A percentile compares a stretch with the other conserved stretches of the same genome.
phyloP scores from a whole-genome alignment of 2,888 invertebrate species.

The Eilema caniola region DNA sequence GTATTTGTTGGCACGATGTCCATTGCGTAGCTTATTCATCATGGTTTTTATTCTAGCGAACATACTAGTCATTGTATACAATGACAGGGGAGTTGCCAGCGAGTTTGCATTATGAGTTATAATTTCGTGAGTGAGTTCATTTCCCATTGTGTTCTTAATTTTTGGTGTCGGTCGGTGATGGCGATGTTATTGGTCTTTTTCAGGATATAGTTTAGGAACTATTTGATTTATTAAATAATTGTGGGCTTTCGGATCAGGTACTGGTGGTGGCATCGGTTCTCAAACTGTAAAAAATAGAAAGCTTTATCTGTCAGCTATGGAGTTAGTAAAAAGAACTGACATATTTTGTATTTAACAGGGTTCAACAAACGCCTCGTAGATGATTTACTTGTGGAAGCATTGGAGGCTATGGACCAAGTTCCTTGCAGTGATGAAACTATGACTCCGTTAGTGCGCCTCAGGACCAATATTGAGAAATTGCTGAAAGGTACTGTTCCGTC shows the following conservation, averaged over 20 bases:
- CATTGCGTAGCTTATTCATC: slow-evolving; percentile 69
- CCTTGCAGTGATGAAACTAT: slow-evolving; percentile 88
- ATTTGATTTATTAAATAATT: slow-evolving; percentile 39
- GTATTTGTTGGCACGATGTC: slow-evolving; percentile 57
- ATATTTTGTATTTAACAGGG: slow-evolving; percentile 64
- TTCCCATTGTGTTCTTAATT: slow-evolving; percentile 81
- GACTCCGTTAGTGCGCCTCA: slow-evolving; percentile 88
- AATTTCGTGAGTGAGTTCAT: slow-evolving; percentile 79
- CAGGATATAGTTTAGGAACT: slow-evolving; percentile 31
- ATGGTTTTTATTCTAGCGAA: slow-evolving; percentile 78
- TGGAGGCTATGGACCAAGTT: slow-evolving; percentile 90
- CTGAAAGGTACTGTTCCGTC: slow-evolving; percentile 94
- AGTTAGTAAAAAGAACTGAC: slow-evolving; percentile 30
- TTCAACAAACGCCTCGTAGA: slow-evolving; percentile 92
- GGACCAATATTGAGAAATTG: slow-evolving; percentile 92
- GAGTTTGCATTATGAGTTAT: slow-evolving; percentile 60
- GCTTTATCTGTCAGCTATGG: slow-evolving; percentile 55
- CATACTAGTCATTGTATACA: slow-evolving; percentile 69
- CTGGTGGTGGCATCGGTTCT: slow-evolving; percentile 52
- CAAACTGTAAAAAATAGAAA: slow-evolving; percentile 24
- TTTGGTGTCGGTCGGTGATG: slow-evolving; percentile 75
- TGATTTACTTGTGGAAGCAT: slow-evolving; percentile 92
- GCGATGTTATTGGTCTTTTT: slow-evolving; percentile 49
- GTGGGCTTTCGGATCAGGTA: slow-evolving; percentile 41
- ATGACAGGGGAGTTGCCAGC: slow-evolving; percentile 61